These are phyloP conservation scores for Anoplolepis gracilipes DNA, from an alignment of 1,140 invertebrate species.

Conservation along the genomic window DNA sequence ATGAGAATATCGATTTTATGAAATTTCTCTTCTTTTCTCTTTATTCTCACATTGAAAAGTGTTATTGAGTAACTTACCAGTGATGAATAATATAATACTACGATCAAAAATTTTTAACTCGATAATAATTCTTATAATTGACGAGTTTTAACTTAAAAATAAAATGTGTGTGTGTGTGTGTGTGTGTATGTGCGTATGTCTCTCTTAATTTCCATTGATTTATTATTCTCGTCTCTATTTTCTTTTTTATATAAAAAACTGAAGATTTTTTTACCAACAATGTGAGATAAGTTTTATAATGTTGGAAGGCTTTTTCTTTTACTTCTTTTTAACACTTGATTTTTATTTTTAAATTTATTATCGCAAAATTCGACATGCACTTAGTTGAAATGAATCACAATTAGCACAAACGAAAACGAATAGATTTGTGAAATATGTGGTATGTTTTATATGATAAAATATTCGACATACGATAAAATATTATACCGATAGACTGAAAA, in stretches of 20 bases:
- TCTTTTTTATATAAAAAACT: background rate
- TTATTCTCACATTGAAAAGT: background rate
- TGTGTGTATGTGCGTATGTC: background rate
- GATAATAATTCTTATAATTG: background rate
- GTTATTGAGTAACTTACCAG: background rate
- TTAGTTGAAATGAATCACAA: background rate
- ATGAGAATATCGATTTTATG: background rate
- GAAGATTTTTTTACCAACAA: background rate
- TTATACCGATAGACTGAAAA: background rate
- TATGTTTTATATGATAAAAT: background rate
- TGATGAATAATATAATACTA: background rate
- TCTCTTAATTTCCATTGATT: background rate
- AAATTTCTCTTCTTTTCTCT: background rate
- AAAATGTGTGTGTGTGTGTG: background rate
- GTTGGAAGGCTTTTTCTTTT: background rate
- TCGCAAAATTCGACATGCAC: background rate
- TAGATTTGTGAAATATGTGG: slow-evolving; percentile 28
- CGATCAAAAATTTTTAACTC: background rate
- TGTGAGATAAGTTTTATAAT: background rate
- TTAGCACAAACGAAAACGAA: background rate
- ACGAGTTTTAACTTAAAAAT: background rate
- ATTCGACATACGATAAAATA: too few species aligned
- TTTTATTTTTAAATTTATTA: background rate
- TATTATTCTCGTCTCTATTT: background rate
- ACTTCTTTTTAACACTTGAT: background rate